phyloP scores from a whole-genome alignment of 1,140 invertebrate genomes.

The Parapsyche elsis region DNA sequence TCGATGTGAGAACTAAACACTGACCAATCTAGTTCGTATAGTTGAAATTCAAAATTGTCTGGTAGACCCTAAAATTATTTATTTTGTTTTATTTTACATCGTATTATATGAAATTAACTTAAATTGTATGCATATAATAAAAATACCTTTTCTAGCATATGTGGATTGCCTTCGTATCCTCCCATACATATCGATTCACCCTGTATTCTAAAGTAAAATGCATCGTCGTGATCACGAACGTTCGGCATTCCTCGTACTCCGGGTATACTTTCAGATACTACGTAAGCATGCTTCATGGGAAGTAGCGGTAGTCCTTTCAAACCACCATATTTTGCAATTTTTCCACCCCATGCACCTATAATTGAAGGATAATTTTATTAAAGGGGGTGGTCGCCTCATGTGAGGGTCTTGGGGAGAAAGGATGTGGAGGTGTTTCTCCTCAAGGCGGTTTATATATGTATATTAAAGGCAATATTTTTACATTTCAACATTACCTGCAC shows the following conservation, averaged over 20 bases:
- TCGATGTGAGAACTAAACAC: slow-evolving; percentile 82
- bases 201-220: slow-evolving; percentile 85
- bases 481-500: slow-evolving; percentile 68
- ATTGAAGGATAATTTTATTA: background rate
- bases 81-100: background rate
- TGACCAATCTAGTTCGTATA: slow-evolving; percentile 89
- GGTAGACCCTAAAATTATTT: slow-evolving; percentile 64
- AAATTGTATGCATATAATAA: slow-evolving; percentile 31
- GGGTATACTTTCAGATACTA: slow-evolving; percentile 82
- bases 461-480: background rate
- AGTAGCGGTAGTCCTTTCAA: slow-evolving; percentile 77
- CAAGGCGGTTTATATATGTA: too few species aligned
- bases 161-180: slow-evolving; percentile 89
- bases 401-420: too few species aligned
- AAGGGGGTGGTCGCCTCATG: too few species aligned
- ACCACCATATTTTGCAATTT: slow-evolving; percentile 77
- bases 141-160: slow-evolving; percentile 77
- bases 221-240: slow-evolving; percentile 85
- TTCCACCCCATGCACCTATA: slow-evolving; percentile 82
- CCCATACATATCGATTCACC: slow-evolving; percentile 84
- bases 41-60: slow-evolving; percentile 80
- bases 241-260: slow-evolving; percentile 81
- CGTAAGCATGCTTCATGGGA: slow-evolving; percentile 90
- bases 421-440: too few species aligned
- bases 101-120: background rate